Percentiles rank a stretch among this genome's conserved stretches.
phyloP scores from a whole-genome alignment of 2,888 invertebrate genomes.

The Tetragonisca angustula region DNA sequence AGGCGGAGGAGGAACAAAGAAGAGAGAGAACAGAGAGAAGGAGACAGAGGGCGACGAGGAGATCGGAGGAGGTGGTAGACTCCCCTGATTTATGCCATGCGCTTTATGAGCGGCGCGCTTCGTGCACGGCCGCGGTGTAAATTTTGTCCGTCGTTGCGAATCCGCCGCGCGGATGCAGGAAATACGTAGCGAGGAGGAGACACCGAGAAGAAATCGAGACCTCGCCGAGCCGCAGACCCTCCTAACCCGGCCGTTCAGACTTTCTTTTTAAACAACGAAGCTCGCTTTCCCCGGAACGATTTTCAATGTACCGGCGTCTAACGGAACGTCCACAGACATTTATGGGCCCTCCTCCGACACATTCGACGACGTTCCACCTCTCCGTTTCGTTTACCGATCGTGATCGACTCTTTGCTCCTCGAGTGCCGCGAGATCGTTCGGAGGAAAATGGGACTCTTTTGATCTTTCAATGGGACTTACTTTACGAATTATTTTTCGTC shows the following conservation, averaged over 20 bases:
- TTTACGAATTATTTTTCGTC: neutral
- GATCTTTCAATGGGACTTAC: neutral
- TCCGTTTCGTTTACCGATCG: conserved; percentile 8
- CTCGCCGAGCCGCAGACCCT: conserved; percentile 9
- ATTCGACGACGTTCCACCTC: conserved; percentile 2
- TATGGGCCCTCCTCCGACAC: conserved; percentile 8
- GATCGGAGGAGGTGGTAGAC: conserved; percentile 61
- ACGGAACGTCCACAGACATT: conserved; percentile 3
- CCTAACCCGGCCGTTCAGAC: conserved; percentile 21
- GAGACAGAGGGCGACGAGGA: conserved; percentile 27
- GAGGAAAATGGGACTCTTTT: neutral
- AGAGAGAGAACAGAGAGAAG: neutral
- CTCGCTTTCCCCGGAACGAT: conserved; percentile 37
- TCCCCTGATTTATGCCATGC: conserved; percentile 77
- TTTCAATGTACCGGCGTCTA: conserved; percentile 6
- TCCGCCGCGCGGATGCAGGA: conserved; percentile 48
- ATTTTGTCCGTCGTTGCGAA: conserved; percentile 70
- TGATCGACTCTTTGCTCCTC: neutral
- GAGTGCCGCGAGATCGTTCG: neutral
- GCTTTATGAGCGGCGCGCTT: conserved; percentile 77
- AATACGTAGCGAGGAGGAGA: conserved; percentile 30
- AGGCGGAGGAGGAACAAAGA: conserved; percentile 18
- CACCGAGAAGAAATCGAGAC: conserved; percentile 32
- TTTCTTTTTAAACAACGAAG: conserved; percentile 34
- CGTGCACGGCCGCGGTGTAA: conserved; percentile 62